Conservation (phyloP, 2,797 vertebrate species). For the Amblyopsis hoosieri region DNA sequence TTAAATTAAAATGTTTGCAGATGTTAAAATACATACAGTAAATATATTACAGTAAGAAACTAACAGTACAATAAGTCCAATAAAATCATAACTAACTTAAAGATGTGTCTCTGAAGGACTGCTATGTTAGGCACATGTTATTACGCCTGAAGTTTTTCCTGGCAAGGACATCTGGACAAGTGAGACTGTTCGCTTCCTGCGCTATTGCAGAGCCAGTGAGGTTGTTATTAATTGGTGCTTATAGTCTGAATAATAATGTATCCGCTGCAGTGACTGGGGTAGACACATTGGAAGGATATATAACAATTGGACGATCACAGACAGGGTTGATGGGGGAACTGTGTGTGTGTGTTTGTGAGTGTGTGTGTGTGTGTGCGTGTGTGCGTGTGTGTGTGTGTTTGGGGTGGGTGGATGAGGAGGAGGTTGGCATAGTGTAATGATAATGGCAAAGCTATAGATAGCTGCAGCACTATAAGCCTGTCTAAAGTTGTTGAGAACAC, state of each 20-base stretch:
- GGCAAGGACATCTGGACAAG: conserved; percentile 14
- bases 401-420: not conserved
- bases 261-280: conserved; percentile 31
- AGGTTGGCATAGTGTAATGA: conserved; percentile 15
- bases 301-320: conserved; percentile 25
- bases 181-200: conserved; percentile 5
- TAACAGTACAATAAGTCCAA: not conserved
- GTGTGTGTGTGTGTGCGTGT: not conserved
- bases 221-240: conserved; percentile 29
- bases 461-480: not conserved
- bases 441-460: conserved; percentile 42
- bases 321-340: not conserved
- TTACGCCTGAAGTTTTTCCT: conserved; percentile 1
- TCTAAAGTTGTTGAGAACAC: conserved; percentile 37
- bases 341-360: not conserved
- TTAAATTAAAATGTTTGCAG: too few species aligned
- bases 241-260: conserved; percentile 35
- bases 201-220: conserved; percentile 5
- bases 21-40: too few species aligned
- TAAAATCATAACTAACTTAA: not conserved
- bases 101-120: not conserved
- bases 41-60: too few species aligned
- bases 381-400: not conserved
- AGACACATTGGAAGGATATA: conserved; percentile 16
- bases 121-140: not conserved